Evolutionary conservation across 2,888 invertebrate genomes (phyloP).

Genomic region (Cecidostiba fungosa): DNA sequence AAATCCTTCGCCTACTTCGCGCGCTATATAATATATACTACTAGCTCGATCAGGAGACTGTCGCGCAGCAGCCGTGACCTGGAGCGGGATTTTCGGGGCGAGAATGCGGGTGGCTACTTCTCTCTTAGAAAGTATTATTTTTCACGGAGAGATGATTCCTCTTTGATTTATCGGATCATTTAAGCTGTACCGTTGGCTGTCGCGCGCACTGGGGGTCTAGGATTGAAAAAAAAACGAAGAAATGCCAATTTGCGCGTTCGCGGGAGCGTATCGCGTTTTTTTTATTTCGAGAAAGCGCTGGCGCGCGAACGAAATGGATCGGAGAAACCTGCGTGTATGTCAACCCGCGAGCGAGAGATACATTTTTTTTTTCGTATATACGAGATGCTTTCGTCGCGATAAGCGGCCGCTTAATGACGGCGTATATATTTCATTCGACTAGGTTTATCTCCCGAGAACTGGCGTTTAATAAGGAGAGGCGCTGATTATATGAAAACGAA

Average conservation of each 20-base stretch:
- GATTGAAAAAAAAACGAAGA: background rate
- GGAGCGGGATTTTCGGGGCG: background rate
- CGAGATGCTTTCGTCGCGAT: conserved; percentile 7
- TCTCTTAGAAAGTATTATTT: conserved; percentile 34
- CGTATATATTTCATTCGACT: background rate
- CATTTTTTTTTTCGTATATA: background rate
- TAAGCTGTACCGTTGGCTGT: background rate
- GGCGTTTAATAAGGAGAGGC: background rate
- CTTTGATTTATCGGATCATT: conserved; percentile 31
- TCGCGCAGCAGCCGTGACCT: background rate
- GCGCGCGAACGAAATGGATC: background rate
- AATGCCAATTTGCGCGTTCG: background rate
- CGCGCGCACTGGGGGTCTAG: background rate
- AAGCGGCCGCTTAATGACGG: background rate
- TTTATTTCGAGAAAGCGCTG: background rate
- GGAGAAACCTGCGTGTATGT: conserved; percentile 1
- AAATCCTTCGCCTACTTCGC: conserved; percentile 44
- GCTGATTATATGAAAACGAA: background rate
- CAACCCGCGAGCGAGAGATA: background rate
- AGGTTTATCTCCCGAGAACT: background rate
- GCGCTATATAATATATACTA: background rate
- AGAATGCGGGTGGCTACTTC: background rate
- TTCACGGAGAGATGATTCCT: background rate
- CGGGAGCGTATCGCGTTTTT: background rate
- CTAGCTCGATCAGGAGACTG: background rate